These are phyloP conservation scores for Rhynchophorus ferrugineus DNA, from an alignment of 1,140 invertebrate genomes.

Conservation along the genomic window DNA sequence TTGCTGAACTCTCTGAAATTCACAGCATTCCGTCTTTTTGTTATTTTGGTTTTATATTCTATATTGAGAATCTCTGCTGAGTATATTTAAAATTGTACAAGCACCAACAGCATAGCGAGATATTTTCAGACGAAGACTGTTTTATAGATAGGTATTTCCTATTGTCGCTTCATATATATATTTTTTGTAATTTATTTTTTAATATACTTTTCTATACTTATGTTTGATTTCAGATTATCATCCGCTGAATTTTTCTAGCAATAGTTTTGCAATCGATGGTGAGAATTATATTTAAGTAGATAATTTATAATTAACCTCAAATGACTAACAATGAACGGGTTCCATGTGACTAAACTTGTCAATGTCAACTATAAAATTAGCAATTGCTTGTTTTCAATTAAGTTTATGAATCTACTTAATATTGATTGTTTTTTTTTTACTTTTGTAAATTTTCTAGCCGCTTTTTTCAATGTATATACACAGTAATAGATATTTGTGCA, in stretches of 20 bases:
- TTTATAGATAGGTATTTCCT: neutral
- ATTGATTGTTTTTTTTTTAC: too few species aligned
- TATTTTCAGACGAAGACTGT: neutral
- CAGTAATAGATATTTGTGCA: too few species aligned
- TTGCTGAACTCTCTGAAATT: slow-evolving; percentile 19
- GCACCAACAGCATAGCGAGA: slow-evolving; percentile 5
- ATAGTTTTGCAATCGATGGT: slow-evolving; percentile 14
- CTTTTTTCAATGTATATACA: too few species aligned
- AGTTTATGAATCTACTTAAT: too few species aligned
- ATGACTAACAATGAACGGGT: neutral
- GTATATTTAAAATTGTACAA: slow-evolving; percentile 25
- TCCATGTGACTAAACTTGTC: neutral
- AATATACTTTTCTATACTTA: slow-evolving; percentile 12
- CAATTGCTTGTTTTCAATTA: too few species aligned
- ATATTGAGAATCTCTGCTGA: slow-evolving; percentile 20
- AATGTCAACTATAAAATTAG: too few species aligned
- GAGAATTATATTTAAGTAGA: slow-evolving; percentile 10
- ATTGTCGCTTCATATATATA: neutral
- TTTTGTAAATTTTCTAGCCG: too few species aligned
- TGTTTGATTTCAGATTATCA: slow-evolving; percentile 20
- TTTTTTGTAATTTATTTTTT: neutral
- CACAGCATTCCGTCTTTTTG: slow-evolving; percentile 18
- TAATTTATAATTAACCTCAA: slow-evolving; percentile 3
- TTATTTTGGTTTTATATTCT: slow-evolving; percentile 27
- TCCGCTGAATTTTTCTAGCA: slow-evolving; percentile 21